A percentile compares a stretch with the other conserved stretches of the same genome.
phyloP scores from a whole-genome alignment of 2,797 vertebrate genomes.

The Typhlichthys eigenmanni region DNA sequence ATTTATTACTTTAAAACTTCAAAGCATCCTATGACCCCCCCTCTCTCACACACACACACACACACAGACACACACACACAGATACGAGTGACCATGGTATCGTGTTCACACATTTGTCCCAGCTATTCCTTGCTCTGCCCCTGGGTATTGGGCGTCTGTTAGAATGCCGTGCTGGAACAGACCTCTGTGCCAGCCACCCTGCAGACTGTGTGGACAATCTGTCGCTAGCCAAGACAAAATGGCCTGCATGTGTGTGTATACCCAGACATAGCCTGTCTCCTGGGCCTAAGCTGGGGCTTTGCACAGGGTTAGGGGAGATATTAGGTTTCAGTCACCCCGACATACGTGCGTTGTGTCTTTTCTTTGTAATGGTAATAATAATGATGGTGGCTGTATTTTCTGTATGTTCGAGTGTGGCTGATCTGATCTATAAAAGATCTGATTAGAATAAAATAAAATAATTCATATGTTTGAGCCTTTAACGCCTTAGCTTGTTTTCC shows the following conservation, averaged over 20 bases:
- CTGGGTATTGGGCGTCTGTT: slow-evolving; percentile 46
- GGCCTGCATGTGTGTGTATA: slow-evolving; percentile 33
- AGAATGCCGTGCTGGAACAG: slow-evolving; percentile 64
- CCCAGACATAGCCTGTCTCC: slow-evolving; percentile 63
- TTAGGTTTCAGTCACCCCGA: slow-evolving; percentile 59
- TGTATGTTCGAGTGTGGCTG: slow-evolving; percentile 17
- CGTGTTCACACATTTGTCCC: slow-evolving; percentile 68
- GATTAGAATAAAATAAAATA: no score
- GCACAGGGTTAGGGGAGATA: slow-evolving; percentile 41
- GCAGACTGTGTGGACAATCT: slow-evolving; percentile 65
- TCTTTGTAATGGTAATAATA: slow-evolving; percentile 46
- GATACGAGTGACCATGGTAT: slow-evolving; percentile 31
- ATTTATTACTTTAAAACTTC: no score
- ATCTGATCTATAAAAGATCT: not conserved
- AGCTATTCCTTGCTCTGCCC: slow-evolving; percentile 55
- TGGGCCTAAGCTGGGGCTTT: slow-evolving; percentile 67
- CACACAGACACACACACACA: not conserved
- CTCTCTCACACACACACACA: no score
- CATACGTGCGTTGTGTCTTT: slow-evolving; percentile 38
- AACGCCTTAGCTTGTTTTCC: no score
- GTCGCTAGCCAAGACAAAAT: slow-evolving; percentile 29
- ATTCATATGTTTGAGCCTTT: no score
- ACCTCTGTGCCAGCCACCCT: slow-evolving; percentile 48
- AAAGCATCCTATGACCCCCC: no score
- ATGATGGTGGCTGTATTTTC: slow-evolving; percentile 30